Conservation (phyloP, 2,888 invertebrate genomes). For the Ommatoiulus sabulosus region DNA sequence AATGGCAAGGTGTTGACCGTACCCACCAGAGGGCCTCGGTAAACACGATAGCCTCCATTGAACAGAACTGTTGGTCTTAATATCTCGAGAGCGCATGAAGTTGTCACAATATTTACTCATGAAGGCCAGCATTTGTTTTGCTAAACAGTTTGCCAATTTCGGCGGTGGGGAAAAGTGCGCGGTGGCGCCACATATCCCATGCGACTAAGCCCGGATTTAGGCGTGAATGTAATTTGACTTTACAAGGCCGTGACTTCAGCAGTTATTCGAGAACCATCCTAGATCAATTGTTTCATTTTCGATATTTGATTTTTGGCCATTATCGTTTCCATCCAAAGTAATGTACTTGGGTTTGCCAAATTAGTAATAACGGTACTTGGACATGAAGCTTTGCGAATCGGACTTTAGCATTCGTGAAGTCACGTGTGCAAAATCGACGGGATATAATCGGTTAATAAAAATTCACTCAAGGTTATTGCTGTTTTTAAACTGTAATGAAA, state of each 20-base stretch:
- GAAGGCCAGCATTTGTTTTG: not conserved
- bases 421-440: too few relatives aligned
- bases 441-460: too few relatives aligned
- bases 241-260: not conserved
- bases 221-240: not conserved
- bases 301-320: not conserved
- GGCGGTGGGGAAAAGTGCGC: not conserved
- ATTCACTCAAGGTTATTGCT: too few relatives aligned
- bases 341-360: not conserved
- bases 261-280: not conserved
- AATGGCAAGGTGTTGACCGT: not conserved
- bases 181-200: not conserved
- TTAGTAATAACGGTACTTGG: not conserved
- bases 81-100: not conserved
- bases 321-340: not conserved
- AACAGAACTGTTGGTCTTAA: not conserved
- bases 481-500: too few relatives aligned
- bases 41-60: not conserved
- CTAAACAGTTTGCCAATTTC: not conserved
- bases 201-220: not conserved
- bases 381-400: too few relatives aligned
- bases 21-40: slow-evolving; percentile 1
- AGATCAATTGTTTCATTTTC: not conserved
- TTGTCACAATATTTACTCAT: not conserved
- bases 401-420: too few relatives aligned